Evolutionary conservation across 2,888 invertebrate genomes (phyloP).

Genomic region (Acronicta psi): DNA sequence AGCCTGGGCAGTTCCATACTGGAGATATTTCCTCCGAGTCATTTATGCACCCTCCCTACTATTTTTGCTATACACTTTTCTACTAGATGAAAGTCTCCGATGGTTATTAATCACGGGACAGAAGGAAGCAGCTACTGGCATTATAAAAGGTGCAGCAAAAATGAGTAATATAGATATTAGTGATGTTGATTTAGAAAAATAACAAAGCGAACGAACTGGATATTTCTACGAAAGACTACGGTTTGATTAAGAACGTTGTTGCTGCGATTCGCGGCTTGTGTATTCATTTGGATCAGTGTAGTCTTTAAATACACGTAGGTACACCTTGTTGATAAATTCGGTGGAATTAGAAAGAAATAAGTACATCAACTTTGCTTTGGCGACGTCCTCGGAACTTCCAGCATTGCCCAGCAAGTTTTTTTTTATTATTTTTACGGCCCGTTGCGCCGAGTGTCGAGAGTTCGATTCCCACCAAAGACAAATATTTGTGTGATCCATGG

Average conservation of each 20-base stretch:
- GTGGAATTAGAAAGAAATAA: slow-evolving; percentile 91
- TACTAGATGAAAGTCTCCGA: slow-evolving; percentile 91
- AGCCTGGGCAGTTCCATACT: slow-evolving; percentile 90
- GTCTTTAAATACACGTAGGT: slow-evolving; percentile 87
- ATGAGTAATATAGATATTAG: slow-evolving; percentile 58
- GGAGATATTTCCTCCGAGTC: slow-evolving; percentile 89
- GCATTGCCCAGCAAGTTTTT: too few species aligned
- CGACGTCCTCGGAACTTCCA: slow-evolving; percentile 87
- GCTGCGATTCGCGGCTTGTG: slow-evolving; percentile 56
- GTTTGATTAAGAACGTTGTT: slow-evolving; percentile 56
- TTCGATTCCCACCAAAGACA: too few species aligned
- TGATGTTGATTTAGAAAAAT: slow-evolving; percentile 41
- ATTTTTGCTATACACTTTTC: slow-evolving; percentile 89
- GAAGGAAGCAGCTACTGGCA: slow-evolving; percentile 88
- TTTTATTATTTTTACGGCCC: too few species aligned
- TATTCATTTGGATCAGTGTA: slow-evolving; percentile 62
- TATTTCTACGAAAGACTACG: slow-evolving; percentile 41
- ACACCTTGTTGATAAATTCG: slow-evolving; percentile 91
- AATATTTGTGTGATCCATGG: too few species aligned
- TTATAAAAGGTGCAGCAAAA: slow-evolving; percentile 88
- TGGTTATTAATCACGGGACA: slow-evolving; percentile 92
- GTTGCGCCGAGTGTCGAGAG: too few species aligned
- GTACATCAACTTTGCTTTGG: slow-evolving; percentile 91
- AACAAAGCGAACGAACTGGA: not conserved
- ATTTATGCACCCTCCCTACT: slow-evolving; percentile 91